Conservation (phyloP, 2,113 vertebrate species). For the Lophotis ruficrista region DNA sequence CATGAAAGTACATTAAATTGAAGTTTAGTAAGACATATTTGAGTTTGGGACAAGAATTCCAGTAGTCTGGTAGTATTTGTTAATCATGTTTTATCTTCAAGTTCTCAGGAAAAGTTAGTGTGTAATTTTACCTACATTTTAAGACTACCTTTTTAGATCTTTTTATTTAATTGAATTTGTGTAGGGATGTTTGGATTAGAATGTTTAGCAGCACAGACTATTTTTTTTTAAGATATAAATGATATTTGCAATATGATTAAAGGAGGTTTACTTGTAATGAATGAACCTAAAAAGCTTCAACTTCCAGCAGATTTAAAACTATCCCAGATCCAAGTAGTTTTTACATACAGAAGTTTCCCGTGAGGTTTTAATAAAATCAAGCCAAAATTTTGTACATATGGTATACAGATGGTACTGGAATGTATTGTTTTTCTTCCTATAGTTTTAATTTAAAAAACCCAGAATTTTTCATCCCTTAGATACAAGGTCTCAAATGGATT, state of each 20-base stretch:
- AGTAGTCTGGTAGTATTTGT: neutral
- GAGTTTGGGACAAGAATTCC: neutral
- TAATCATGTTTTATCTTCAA: neutral
- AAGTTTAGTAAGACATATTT: neutral
- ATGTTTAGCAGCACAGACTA: neutral
- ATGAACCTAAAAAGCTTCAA: neutral
- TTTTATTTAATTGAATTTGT: neutral
- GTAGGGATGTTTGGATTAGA: neutral
- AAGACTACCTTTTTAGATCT: neutral
- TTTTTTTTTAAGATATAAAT: neutral
- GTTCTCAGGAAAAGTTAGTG: neutral
- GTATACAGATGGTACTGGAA: slow-evolving; percentile 5
- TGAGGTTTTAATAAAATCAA: slow-evolving; percentile 29
- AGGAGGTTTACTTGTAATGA: neutral
- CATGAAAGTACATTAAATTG: neutral
- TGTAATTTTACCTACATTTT: neutral
- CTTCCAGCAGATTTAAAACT: neutral
- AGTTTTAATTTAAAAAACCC: neutral
- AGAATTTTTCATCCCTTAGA: neutral
- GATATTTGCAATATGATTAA: neutral
- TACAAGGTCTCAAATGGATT: neutral
- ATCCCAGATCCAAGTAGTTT: neutral
- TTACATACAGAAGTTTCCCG: neutral
- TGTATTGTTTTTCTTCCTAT: neutral
- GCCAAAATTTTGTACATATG: neutral